phyloP scores from a whole-genome alignment of 53 echinoderm and acorn worm genomes.

The Antedon mediterranea region DNA sequence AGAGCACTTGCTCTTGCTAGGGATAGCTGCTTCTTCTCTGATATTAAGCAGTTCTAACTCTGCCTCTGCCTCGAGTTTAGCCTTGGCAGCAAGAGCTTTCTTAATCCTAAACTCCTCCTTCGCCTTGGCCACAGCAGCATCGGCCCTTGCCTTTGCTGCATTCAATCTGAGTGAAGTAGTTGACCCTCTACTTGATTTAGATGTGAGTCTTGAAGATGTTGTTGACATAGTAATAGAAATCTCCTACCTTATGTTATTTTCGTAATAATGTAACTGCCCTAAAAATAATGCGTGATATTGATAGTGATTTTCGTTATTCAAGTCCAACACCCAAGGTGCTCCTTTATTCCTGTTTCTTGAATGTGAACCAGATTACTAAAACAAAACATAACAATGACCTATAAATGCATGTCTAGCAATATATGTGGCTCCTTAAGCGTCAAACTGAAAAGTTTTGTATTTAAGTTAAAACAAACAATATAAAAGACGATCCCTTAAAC shows the following conservation, averaged over 20 bases:
- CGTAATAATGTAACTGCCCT: background rate
- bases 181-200: background rate
- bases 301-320: background rate
- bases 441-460: too few relatives aligned
- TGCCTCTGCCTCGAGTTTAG: background rate
- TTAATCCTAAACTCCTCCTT: background rate
- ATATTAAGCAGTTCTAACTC: background rate
- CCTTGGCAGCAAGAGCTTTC: background rate
- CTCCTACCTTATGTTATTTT: background rate
- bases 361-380: too few relatives aligned
- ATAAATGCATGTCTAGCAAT: too few relatives aligned
- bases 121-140: background rate
- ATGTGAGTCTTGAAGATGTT: background rate
- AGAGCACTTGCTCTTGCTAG: background rate
- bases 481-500: too few relatives aligned
- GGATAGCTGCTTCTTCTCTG: background rate
- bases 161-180: background rate
- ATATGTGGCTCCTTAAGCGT: too few relatives aligned
- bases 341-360: too few relatives aligned
- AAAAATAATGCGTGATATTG: background rate
- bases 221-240: background rate
- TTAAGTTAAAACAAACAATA: too few relatives aligned
- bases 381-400: too few relatives aligned
- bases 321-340: too few relatives aligned
- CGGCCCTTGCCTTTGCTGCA: background rate